Evolutionary conservation across 2,113 vertebrate genomes (phyloP).

Genomic region (Pluvialis apricaria): DNA sequence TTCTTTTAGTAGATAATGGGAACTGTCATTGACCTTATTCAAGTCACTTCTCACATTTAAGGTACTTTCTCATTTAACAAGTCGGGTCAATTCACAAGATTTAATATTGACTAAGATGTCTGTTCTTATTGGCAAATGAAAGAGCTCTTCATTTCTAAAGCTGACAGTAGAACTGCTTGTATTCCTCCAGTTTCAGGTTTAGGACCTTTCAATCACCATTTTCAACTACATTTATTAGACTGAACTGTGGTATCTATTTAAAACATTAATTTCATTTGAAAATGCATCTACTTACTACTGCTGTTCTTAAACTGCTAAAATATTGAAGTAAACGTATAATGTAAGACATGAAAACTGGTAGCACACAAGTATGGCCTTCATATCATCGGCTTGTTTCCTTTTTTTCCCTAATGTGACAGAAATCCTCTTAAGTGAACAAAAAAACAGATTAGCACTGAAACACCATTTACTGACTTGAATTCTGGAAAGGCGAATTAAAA

Average conservation of each 20-base stretch:
- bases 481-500: neutral
- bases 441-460: neutral
- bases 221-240: neutral
- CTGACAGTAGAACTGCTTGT: neutral
- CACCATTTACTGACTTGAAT: neutral
- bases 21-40: slow-evolving; percentile 13
- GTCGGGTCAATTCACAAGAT: neutral
- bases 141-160: neutral
- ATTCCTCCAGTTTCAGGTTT: neutral
- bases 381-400: neutral
- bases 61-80: slow-evolving; percentile 18
- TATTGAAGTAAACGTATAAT: neutral
- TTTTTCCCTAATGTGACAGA: neutral
- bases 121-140: neutral
- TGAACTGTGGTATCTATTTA: neutral
- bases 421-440: neutral
- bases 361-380: neutral
- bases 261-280: neutral
- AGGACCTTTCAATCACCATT: neutral
- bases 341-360: neutral
- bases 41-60: neutral
- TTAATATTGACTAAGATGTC: slow-evolving; percentile 42
- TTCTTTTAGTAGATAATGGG: neutral
- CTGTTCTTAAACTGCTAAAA: neutral
- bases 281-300: neutral